Percentiles rank a stretch among this genome's conserved stretches.
These are phyloP conservation scores for Anabacerthia variegaticeps DNA, from an alignment of 2,797 vertebrate genomes.

Conservation along the genomic window DNA sequence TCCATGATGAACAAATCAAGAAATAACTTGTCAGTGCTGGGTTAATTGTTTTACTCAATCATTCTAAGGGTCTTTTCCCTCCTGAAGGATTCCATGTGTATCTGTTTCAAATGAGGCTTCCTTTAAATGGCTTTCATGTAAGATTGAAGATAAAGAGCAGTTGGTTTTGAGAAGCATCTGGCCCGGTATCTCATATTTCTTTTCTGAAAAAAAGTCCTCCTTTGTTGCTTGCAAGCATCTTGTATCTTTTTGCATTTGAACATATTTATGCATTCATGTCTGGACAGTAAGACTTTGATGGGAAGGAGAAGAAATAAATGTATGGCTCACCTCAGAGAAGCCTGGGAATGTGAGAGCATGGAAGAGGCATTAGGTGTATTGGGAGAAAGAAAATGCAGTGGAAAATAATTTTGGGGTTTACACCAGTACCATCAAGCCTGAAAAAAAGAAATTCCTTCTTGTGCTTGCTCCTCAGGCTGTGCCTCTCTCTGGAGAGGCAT, in stretches of 20 bases:
- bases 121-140: background rate
- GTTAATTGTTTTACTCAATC: background rate
- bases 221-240: background rate
- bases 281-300: background rate
- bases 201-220: background rate
- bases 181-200: background rate
- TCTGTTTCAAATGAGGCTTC: background rate
- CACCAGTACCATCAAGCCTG: background rate
- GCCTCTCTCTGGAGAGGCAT: background rate
- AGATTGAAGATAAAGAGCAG: background rate
- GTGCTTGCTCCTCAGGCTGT: background rate
- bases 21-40: background rate
- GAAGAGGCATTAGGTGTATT: background rate
- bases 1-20: background rate
- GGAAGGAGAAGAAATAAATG: background rate
- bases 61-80: background rate
- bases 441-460: background rate
- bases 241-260: background rate
- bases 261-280: background rate
- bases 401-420: background rate
- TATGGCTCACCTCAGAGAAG: background rate
- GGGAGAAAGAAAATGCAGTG: background rate
- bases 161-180: background rate
- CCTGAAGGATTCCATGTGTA: fast-evolving
- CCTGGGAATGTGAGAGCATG: background rate